Base-by-base conservation (phyloP, 1,140 invertebrate species). In the Dermatophagoides farinae region DNA sequence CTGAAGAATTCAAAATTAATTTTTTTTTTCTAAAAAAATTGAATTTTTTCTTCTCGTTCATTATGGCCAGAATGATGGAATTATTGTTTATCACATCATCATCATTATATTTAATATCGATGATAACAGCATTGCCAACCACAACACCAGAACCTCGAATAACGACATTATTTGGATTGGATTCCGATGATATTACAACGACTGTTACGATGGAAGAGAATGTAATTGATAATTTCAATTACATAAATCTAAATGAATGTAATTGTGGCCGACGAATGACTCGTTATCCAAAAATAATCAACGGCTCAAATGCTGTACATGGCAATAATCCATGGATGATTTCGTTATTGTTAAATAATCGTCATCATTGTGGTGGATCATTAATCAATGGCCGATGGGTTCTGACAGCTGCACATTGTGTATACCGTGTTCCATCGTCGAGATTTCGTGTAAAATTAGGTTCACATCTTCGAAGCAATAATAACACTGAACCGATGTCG, bases 381-480 rank as follows among this genome's bases (percentile, higher is more conserved):
- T 72, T 77, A 49, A 73, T 77, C 23, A 72, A 73, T 54, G 71
- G 73, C 53, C 71, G 72, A 25, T 75, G 70, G 66, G 69, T 78
- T 5, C 63, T 77, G 0, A 77, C 75, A 0, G 88, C 89, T 0
- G 88, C 83, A 0, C 88, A 92, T 70, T 92, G 88, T 68, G 76
- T 90, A 8, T 57, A 84, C 22, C 58, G 62, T 25, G 60, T 64
- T 23, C 41, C 23, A n/a, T 23, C 62, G 5, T 31, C 51, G 0
- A 53, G 61, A 40, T 65, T 66, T 43, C 43, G 44, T 1, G 63
- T 65, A 0, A 63, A 62, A 14, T 20, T 62, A 10, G 66, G 64
- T 1, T 62, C 46, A 6, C 23, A 54, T 9, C 77, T 81, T 79
- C 81, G 84, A 72, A 31, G 2, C 31, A 31, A 31, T 31, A 75